phyloP scores from a whole-genome alignment of 2,113 vertebrate species.

The Brachirus orientalis region DNA sequence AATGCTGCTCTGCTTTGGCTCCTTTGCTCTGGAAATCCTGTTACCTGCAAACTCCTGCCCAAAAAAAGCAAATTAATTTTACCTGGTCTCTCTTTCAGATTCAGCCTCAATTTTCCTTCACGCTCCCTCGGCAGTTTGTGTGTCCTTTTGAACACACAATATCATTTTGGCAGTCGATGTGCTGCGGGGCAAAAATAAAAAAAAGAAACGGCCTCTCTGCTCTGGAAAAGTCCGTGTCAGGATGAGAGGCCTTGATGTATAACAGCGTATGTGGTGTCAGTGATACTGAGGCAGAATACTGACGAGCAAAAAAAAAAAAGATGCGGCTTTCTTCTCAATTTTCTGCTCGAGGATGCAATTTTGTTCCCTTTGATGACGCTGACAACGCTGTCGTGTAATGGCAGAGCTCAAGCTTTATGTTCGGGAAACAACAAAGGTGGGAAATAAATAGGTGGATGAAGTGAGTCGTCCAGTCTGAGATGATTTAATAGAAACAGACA shows the following conservation, averaged over 20 bases:
- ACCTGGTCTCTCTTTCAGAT: conserved; percentile 17
- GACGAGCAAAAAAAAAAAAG: not conserved
- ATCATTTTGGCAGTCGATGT: conserved; percentile 6
- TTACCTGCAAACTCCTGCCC: conserved; percentile 15
- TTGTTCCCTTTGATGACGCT: not conserved
- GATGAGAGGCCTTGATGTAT: conserved; percentile 13
- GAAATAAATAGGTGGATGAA: too few species aligned
- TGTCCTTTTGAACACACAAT: conserved; percentile 7
- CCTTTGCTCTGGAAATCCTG: conserved; percentile 33
- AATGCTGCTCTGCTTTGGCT: too few species aligned
- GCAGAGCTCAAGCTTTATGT: not conserved
- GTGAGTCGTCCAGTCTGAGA: too few species aligned
- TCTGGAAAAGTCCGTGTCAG: conserved; percentile 1
- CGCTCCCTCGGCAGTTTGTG: not conserved
- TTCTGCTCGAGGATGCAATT: too few species aligned
- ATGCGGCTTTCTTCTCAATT: not conserved
- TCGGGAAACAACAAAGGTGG: too few species aligned
- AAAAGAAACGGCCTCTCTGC: conserved; percentile 10
- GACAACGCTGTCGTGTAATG: not conserved
- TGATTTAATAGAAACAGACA: too few species aligned
- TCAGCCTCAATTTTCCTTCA: not conserved
- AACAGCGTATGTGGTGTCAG: not conserved
- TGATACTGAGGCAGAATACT: conserved; percentile 6
- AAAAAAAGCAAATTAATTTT: conserved; percentile 8
- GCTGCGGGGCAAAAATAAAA: not conserved